These are phyloP conservation scores for Crematogaster levior DNA, from an alignment of 2,888 invertebrate species.

Conservation along the genomic window DNA sequence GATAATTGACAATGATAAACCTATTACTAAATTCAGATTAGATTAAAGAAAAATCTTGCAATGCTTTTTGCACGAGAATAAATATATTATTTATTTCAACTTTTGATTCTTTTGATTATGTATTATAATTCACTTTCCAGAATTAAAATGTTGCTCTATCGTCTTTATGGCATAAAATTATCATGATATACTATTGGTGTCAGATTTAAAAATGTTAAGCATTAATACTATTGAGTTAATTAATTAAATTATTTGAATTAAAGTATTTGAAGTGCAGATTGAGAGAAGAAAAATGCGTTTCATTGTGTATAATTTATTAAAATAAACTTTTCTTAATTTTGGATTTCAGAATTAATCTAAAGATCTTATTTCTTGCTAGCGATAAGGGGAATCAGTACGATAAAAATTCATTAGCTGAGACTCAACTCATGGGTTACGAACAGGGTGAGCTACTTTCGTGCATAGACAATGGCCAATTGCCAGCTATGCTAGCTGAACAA, in stretches of 20 bases:
- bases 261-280: neutral
- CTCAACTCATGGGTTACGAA: conserved; percentile 94
- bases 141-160: neutral
- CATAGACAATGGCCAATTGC: conserved; percentile 96
- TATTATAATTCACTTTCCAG: too few species aligned
- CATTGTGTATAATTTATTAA: neutral
- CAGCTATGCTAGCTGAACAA: conserved; percentile 94
- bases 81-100: neutral
- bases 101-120: neutral
- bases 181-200: neutral
- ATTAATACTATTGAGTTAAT: neutral
- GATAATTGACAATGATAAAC: neutral
- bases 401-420: conserved; percentile 90
- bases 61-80: neutral
- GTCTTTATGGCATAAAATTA: neutral
- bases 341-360: neutral
- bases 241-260: too few species aligned
- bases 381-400: conserved; percentile 86
- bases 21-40: neutral
- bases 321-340: neutral
- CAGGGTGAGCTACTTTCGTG: conserved; percentile 95
- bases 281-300: conserved; percentile 3
- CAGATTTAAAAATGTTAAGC: conserved; percentile 4
- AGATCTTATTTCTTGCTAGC: conserved; percentile 68
- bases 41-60: neutral